Conservation (phyloP, 2,113 vertebrate genomes). For the Petrocephalus zakoni region DNA sequence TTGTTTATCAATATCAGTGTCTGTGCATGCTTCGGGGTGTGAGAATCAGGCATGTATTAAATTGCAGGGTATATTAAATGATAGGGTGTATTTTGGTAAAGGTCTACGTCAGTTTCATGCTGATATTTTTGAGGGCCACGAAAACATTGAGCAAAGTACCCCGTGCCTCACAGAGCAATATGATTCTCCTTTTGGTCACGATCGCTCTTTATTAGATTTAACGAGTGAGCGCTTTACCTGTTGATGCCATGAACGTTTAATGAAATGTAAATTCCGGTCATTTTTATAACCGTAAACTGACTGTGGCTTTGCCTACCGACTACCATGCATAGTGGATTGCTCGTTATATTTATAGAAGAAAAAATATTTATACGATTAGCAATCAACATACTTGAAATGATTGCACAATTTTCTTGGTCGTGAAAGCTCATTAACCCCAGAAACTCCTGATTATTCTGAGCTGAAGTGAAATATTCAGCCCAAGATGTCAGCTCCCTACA, state of each 20-base stretch:
- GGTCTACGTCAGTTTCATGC: neutral
- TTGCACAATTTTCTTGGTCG: neutral
- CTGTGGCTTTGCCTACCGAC: neutral
- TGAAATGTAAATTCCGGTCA: neutral
- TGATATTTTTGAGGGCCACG: neutral
- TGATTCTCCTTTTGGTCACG: neutral
- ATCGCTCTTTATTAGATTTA: neutral
- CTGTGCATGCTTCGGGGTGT: neutral
- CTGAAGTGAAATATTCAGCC: neutral
- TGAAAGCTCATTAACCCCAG: neutral
- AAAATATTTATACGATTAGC: neutral
- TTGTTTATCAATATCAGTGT: neutral
- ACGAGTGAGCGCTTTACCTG: neutral
- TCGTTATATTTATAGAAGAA: neutral
- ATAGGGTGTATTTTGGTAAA: neutral
- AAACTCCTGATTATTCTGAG: neutral
- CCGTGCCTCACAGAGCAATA: neutral
- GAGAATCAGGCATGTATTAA: neutral
- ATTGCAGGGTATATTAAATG: neutral
- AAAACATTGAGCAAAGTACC: neutral
- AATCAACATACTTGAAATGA: neutral
- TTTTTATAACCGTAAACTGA: neutral
- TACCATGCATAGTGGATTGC: neutral
- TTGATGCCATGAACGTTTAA: neutral
- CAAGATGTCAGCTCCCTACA: slow-evolving; percentile 1